phyloP scores from a whole-genome alignment of 1,140 invertebrate genomes.

The Papilio polytes region DNA sequence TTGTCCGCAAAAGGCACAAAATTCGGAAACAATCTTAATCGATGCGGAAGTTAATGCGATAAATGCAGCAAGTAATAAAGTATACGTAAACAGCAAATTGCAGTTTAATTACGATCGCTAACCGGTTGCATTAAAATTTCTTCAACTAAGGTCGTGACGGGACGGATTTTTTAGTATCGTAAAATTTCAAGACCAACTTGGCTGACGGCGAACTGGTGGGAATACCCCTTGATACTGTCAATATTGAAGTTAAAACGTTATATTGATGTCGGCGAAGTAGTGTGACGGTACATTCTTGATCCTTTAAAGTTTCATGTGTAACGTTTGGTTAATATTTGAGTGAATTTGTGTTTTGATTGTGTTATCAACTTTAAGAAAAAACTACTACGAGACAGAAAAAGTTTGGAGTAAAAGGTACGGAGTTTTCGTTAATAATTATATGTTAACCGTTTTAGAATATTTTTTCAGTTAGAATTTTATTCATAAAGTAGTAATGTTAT shows the following conservation, averaged over 20 bases:
- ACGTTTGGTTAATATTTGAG: neutral
- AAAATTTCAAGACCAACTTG: slow-evolving; percentile 9
- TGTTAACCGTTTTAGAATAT: neutral
- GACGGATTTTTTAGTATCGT: neutral
- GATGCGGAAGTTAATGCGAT: neutral
- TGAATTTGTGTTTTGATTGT: neutral
- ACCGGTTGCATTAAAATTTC: slow-evolving; percentile 19
- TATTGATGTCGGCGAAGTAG: neutral
- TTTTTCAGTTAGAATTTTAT: too few species aligned
- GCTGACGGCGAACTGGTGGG: neutral
- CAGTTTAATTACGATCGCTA: slow-evolving; percentile 5
- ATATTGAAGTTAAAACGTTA: neutral
- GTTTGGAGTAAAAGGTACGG: neutral
- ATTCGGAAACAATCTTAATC: neutral
- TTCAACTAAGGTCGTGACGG: slow-evolving; percentile 1
- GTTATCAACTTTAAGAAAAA: neutral
- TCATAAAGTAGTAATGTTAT: too few species aligned
- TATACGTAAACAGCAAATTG: slow-evolving; percentile 17
- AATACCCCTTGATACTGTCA: neutral
- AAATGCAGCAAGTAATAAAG: neutral
- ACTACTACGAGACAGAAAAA: neutral
- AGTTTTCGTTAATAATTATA: neutral
- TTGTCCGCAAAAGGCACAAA: neutral
- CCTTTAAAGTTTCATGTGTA: neutral
- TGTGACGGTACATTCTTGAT: slow-evolving; percentile 1